These are phyloP conservation scores for Drosophila anomalata DNA, from an alignment of 2,888 invertebrate species.

Conservation along the genomic window DNA sequence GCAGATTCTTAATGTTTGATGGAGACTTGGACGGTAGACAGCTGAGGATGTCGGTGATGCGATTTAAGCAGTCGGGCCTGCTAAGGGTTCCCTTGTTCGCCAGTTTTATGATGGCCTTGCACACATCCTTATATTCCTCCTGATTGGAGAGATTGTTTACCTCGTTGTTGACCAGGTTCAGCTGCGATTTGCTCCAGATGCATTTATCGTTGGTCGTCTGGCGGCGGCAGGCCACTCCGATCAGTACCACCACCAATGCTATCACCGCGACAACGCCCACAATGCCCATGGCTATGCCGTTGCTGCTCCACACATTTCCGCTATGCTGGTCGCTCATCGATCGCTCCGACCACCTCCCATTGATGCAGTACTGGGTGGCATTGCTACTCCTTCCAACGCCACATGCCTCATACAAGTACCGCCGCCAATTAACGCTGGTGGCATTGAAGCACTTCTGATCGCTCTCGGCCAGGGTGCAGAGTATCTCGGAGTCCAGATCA, in stretches of 20 bases:
- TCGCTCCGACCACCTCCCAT: slow-evolving; percentile 46
- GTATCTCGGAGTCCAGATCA: slow-evolving; percentile 80
- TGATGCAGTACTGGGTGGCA: slow-evolving; percentile 71
- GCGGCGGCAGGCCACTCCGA: not conserved
- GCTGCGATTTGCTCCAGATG: not conserved
- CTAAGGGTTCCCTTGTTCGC: not conserved
- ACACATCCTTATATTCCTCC: not conserved
- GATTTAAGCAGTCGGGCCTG: not conserved
- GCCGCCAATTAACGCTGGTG: slow-evolving; percentile 75
- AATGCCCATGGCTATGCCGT: not conserved
- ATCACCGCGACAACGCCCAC: not conserved
- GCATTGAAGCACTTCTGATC: slow-evolving; percentile 80
- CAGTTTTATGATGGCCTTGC: not conserved
- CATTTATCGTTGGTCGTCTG: not conserved
- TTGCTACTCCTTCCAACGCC: slow-evolving; percentile 48
- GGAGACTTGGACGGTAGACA: not conserved
- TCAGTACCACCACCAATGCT: not conserved
- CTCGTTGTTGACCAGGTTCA: not conserved
- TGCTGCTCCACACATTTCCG: not conserved
- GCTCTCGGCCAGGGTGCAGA: slow-evolving; percentile 75
- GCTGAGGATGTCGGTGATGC: not conserved
- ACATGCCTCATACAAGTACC: slow-evolving; percentile 81
- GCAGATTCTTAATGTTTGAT: slow-evolving; percentile 3
- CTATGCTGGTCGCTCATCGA: not conserved
- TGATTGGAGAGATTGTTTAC: not conserved